Percentiles rank a stretch among this genome's conserved stretches.
These are phyloP conservation scores for Torymus tubicola DNA, from an alignment of 2,888 invertebrate genomes.

Conservation along the genomic window DNA sequence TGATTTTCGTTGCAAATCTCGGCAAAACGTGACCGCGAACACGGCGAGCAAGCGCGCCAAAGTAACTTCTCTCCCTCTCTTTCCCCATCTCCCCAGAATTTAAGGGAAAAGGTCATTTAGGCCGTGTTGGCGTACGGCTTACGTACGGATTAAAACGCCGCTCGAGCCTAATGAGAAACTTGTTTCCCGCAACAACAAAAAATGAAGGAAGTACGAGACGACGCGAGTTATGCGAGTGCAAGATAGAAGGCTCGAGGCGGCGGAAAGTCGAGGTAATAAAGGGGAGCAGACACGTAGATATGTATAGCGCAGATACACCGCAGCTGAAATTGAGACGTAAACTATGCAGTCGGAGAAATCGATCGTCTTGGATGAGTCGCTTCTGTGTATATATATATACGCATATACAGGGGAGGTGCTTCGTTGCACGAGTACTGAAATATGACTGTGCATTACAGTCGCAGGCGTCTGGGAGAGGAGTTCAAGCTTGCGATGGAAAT, in stretches of 20 bases:
- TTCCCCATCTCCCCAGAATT: not conserved
- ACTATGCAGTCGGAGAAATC: constrained; percentile 50
- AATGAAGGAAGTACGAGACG: not conserved
- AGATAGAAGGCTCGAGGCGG: constrained; percentile 8
- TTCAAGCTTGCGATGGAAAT: too few relatives aligned
- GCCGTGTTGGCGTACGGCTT: not conserved
- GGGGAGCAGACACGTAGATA: constrained; percentile 7
- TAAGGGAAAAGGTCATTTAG: constrained; percentile 10
- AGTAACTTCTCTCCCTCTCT: too few relatives aligned
- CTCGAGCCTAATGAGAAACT: constrained; percentile 37
- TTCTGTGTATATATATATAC: not conserved
- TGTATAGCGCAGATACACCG: constrained; percentile 28
- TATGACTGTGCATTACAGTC: too few relatives aligned
- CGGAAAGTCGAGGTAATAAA: constrained; percentile 10
- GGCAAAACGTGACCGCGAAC: not conserved
- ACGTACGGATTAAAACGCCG: not conserved
- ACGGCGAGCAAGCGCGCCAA: not conserved
- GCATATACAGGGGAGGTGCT: not conserved
- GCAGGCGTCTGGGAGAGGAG: too few relatives aligned
- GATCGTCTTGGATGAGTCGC: constrained; percentile 47
- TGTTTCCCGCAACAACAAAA: constrained; percentile 9
- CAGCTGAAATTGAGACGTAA: constrained; percentile 28
- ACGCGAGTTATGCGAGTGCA: not conserved
- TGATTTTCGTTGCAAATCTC: not conserved
- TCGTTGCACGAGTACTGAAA: too few relatives aligned